Conservation (phyloP, 2,113 vertebrate genomes). For the Syngnathus scovelli region DNA sequence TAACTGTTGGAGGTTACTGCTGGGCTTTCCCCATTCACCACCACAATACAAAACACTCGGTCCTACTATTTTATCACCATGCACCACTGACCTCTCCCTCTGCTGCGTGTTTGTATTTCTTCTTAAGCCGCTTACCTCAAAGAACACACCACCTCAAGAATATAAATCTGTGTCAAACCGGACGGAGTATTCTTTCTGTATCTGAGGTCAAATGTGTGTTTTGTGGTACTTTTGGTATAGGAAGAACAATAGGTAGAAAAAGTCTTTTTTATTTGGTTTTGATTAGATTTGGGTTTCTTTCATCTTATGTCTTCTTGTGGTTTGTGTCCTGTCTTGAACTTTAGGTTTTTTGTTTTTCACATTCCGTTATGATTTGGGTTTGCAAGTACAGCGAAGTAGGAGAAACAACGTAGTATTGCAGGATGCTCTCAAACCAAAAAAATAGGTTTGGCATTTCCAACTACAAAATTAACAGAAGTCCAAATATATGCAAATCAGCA, state of each 20-base stretch:
- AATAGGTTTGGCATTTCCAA: too few species aligned
- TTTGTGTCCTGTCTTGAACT: too few species aligned
- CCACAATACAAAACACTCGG: slow-evolving; percentile 54
- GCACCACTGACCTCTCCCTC: slow-evolving; percentile 34
- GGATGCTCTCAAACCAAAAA: too few species aligned
- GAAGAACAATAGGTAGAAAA: background rate
- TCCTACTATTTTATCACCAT: slow-evolving; percentile 35
- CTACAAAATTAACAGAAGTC: too few species aligned
- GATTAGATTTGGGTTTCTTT: background rate
- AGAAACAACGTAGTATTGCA: too few species aligned
- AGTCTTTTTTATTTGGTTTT: background rate
- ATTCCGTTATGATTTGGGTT: too few species aligned
- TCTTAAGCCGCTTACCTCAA: slow-evolving; percentile 26
- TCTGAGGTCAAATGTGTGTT: background rate
- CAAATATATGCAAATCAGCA: too few species aligned
- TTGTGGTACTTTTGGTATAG: background rate
- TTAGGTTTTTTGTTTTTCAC: too few species aligned
- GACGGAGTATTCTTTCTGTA: background rate
- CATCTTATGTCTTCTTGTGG: background rate
- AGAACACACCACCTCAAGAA: slow-evolving; percentile 7
- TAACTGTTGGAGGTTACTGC: slow-evolving; percentile 59
- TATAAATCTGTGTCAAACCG: background rate
- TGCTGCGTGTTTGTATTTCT: slow-evolving; percentile 27
- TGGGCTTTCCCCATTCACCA: slow-evolving; percentile 65
- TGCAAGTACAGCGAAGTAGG: too few species aligned